Base-by-base conservation (phyloP, 2,113 vertebrate genomes). In the Phainopepla nitens region DNA sequence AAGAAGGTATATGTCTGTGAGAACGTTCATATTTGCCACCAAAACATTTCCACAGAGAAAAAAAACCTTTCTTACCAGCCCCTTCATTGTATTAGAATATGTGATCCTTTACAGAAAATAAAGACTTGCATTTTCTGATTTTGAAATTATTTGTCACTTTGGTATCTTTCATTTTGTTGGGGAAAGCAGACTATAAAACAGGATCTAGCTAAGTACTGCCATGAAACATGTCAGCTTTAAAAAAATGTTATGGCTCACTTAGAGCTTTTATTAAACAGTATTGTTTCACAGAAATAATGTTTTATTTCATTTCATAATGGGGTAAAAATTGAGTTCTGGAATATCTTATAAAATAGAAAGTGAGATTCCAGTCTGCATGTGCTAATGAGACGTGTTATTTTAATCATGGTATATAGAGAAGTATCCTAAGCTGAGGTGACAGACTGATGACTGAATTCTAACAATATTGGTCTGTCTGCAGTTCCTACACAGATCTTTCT, bases 321-420 rank as follows among this genome's bases (percentile, higher is more conserved):
- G 19, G 4, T 4, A 35, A 87, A 85, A 64, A n/a, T 0, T 2
- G 8, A 73, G n/a, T 36, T 27, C 51, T 66, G 45, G 28, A 92
- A 60, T 53, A 64, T 21, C 47, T 60, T 56, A 66, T 72, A 49
- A 91, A 85, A 65, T 8, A 60, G 64, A 89, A 95, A 87, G 71
- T 4, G 9, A 49, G 25, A 23, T 78, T 95, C 82, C 56, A 81
- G 45, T 44, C 72, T 78, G 45, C 68, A 86, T 89, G 56, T 91
- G 54, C 54, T 96, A 82, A 94, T 64, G 33, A 90, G 78, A 57
- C 14, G 78, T n/a, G 53, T 51, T 95, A 89, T 75, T 96, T 91
- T 76, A 89, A 82, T 86, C 33, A 57, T 16, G 29, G 42, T 66
- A 61, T 62, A 62, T 10, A 82, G 60, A 83, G 42, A 89, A 76